Evolutionary conservation across 2,888 invertebrate genomes (phyloP).

Genomic region (Drosophila emarginata): DNA sequence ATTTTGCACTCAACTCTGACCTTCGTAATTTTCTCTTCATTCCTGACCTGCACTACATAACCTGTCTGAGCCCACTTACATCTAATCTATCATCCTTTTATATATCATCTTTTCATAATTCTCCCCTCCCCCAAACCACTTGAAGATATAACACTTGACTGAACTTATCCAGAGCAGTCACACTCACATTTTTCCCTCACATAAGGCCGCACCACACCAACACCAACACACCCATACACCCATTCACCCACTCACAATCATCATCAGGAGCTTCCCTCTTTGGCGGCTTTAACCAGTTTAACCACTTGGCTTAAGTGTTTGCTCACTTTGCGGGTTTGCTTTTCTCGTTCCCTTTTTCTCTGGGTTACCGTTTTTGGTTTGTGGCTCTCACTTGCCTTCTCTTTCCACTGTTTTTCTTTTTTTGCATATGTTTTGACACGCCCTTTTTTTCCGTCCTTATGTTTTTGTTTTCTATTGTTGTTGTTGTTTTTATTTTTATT

Average conservation of each 20-base stretch:
- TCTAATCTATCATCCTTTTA: slow-evolving; percentile 34
- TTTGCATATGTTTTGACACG: slow-evolving; percentile 65
- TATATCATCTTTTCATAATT: slow-evolving; percentile 44
- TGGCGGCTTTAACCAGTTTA: slow-evolving; percentile 61
- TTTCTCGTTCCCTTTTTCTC: slow-evolving; percentile 25
- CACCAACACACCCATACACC: slow-evolving; percentile 11
- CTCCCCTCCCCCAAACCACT: slow-evolving; percentile 17
- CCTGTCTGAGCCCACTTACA: slow-evolving; percentile 27
- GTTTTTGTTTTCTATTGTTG: slow-evolving; percentile 36
- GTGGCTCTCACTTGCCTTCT: slow-evolving; percentile 29
- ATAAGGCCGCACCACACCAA: slow-evolving; percentile 20
- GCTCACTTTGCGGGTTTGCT: slow-evolving; percentile 66
- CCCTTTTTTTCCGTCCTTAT: slow-evolving; percentile 36
- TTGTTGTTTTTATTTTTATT: neutral
- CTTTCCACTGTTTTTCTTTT: slow-evolving; percentile 30
- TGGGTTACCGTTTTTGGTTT: slow-evolving; percentile 57
- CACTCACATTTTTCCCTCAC: slow-evolving; percentile 37
- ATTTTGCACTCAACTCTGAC: neutral
- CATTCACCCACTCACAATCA: slow-evolving; percentile 34
- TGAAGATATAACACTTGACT: slow-evolving; percentile 52
- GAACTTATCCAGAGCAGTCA: slow-evolving; percentile 49
- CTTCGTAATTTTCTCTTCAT: neutral
- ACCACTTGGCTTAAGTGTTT: slow-evolving; percentile 75
- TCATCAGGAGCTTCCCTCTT: slow-evolving; percentile 18
- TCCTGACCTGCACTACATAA: neutral